A percentile compares a stretch with the other conserved stretches of the same genome.
phyloP scores from a whole-genome alignment of 2,888 invertebrate genomes.

The Phalangium opilio region DNA sequence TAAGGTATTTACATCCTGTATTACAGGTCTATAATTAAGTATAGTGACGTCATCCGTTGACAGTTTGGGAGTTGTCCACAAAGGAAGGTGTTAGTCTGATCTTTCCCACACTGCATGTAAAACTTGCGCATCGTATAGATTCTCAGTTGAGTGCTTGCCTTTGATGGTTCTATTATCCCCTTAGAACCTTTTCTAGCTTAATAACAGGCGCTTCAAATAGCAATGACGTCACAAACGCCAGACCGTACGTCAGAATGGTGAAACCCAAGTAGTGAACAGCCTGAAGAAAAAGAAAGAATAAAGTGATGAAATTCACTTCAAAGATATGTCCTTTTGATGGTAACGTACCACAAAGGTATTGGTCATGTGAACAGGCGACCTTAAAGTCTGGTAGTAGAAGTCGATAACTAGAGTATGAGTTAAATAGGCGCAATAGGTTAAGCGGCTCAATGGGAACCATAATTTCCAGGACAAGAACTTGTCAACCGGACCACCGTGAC shows the following conservation, averaged over 20 bases:
- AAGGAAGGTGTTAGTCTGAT: too few relatives aligned
- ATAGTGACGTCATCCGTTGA: too few relatives aligned
- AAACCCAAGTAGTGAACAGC: conserved; percentile 13
- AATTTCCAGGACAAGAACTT: conserved; percentile 63
- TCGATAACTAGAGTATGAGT: conserved; percentile 13
- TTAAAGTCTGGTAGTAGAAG: conserved; percentile 9
- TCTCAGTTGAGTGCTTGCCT: too few relatives aligned
- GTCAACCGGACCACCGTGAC: conserved; percentile 48
- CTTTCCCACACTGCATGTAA: too few relatives aligned
- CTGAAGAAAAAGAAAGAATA: conserved; percentile 4
- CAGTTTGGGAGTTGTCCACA: too few relatives aligned
- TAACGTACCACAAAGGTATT: conserved; percentile 8
- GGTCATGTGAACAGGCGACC: conserved; percentile 8
- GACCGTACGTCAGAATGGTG: conserved; percentile 8
- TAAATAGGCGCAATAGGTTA: conserved; percentile 87
- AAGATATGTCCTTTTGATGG: too few relatives aligned
- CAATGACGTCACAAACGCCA: conserved; percentile 10
- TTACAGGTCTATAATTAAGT: too few relatives aligned
- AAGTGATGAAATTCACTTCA: background rate
- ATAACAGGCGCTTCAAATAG: conserved; percentile 15
- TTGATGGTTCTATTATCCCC: too few relatives aligned
- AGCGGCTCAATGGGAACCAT: conserved; percentile 68
- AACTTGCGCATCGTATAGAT: too few relatives aligned
- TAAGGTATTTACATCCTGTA: too few relatives aligned
- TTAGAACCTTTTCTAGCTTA: conserved; percentile 13